These are phyloP conservation scores for Calameuta filiformis DNA, from an alignment of 2,888 invertebrate species.

Conservation along the genomic window DNA sequence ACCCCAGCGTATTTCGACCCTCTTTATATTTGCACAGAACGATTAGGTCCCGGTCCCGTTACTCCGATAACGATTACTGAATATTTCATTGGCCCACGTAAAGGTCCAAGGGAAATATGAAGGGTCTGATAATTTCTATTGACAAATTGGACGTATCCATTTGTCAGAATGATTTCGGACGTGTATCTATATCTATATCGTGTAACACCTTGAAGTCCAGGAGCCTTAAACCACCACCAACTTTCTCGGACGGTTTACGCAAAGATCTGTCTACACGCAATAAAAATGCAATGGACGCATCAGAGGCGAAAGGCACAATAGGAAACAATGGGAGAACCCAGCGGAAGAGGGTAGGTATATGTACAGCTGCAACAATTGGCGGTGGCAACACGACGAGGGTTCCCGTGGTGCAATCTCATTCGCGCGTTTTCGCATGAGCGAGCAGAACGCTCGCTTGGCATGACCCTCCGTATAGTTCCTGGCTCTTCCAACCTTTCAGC, in stretches of 20 bases:
- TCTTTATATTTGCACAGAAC: neutral
- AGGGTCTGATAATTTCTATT: neutral
- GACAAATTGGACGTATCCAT: neutral
- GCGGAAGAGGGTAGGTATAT: slow-evolving; percentile 40
- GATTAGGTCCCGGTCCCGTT: neutral
- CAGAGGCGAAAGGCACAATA: slow-evolving; percentile 42
- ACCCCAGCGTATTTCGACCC: neutral
- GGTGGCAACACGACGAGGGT: slow-evolving; percentile 36
- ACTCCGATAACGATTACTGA: neutral
- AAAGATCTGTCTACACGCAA: slow-evolving; percentile 23
- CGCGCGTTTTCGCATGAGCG: slow-evolving; percentile 53
- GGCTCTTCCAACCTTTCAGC: slow-evolving; percentile 11
- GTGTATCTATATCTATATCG: neutral
- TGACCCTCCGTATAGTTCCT: slow-evolving; percentile 21
- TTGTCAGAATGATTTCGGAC: neutral
- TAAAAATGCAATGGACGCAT: slow-evolving; percentile 40
- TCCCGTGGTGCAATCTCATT: slow-evolving; percentile 52
- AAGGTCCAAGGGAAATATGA: neutral
- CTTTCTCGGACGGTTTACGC: neutral
- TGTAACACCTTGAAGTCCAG: neutral
- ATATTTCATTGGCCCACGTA: neutral
- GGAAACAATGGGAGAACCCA: slow-evolving; percentile 47
- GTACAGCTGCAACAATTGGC: slow-evolving; percentile 37
- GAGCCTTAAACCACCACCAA: neutral
- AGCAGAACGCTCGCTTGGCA: slow-evolving; percentile 24